Percentiles rank a stretch among this genome's conserved stretches.
These are phyloP conservation scores for Phalera bucephala DNA, from an alignment of 2,888 invertebrate species.

Conservation along the genomic window DNA sequence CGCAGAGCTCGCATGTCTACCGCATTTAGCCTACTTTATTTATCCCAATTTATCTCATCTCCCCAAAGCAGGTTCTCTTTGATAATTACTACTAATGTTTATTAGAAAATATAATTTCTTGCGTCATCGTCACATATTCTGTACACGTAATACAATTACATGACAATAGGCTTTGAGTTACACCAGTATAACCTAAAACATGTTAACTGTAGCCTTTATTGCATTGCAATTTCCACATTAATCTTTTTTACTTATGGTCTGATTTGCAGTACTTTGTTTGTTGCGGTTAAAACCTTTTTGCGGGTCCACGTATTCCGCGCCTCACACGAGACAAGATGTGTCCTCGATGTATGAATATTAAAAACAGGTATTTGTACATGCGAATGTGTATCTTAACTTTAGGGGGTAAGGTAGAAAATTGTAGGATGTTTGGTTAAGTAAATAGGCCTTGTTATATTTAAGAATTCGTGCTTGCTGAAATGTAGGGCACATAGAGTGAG, in stretches of 20 bases:
- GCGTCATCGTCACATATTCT: slow-evolving; percentile 37
- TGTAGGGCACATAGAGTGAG: slow-evolving; percentile 23
- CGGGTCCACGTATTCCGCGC: too few species aligned
- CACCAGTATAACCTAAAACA: too few species aligned
- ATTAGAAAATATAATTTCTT: slow-evolving; percentile 54
- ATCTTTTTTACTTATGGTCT: too few species aligned
- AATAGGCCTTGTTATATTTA: slow-evolving; percentile 1
- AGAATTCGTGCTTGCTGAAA: slow-evolving; percentile 3
- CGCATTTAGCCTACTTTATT: too few species aligned
- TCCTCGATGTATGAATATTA: slow-evolving; percentile 55
- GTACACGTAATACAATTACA: slow-evolving; percentile 62
- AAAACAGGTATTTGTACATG: slow-evolving; percentile 21
- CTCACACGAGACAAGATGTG: slow-evolving; percentile 50
- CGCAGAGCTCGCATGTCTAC: too few species aligned
- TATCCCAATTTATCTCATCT: too few species aligned
- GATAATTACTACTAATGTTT: slow-evolving; percentile 53
- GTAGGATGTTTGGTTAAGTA: too few species aligned
- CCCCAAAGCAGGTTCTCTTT: too few species aligned
- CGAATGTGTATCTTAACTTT: slow-evolving; percentile 1
- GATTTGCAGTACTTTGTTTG: too few species aligned
- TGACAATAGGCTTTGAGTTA: slow-evolving; percentile 60
- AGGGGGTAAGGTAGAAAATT: slow-evolving; percentile 4
- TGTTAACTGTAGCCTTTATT: too few species aligned
- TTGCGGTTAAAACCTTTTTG: too few species aligned
- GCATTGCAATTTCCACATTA: too few species aligned